phyloP scores from a whole-genome alignment of 2,888 invertebrate species.

The Volucella inanis region DNA sequence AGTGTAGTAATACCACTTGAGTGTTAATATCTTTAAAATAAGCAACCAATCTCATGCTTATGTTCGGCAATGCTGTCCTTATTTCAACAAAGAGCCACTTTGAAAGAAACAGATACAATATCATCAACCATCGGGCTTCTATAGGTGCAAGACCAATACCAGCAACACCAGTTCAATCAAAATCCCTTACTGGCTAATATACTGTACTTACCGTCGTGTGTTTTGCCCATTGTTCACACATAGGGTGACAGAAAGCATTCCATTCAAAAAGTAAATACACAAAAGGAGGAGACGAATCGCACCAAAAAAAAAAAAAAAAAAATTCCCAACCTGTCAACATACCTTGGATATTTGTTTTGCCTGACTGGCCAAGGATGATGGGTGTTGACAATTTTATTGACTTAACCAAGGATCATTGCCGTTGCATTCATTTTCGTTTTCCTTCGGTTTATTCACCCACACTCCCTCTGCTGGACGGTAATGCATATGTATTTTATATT shows the following conservation, averaged over 20 bases:
- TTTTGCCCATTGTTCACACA: constrained; percentile 42
- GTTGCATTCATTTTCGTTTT: constrained; percentile 59
- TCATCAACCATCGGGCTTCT: not conserved
- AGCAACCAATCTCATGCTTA: no score
- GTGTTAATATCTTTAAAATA: no score
- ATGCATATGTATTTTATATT: no score
- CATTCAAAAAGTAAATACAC: constrained; percentile 52
- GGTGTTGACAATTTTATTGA: constrained; percentile 67
- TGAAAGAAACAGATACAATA: constrained; percentile 14
- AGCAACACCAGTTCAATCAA: not conserved
- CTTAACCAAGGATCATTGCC: constrained; percentile 72
- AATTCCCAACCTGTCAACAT: constrained; percentile 56
- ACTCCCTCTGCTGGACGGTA: not conserved
- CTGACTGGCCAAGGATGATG: constrained; percentile 37
- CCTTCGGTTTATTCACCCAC: constrained; percentile 52
- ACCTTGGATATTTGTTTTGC: constrained; percentile 54
- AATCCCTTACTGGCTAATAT: constrained; percentile 40
- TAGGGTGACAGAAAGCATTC: constrained; percentile 14
- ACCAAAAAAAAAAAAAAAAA: constrained; percentile 18
- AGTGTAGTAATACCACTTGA: no score
- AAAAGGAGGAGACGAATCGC: not conserved
- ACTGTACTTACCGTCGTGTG: constrained; percentile 30
- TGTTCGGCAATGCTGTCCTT: not conserved
- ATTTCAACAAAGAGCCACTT: constrained; percentile 18
- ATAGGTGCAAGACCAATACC: not conserved